These are phyloP conservation scores for Tiliacea citrago DNA, from an alignment of 2,888 invertebrate species.

Conservation along the genomic window DNA sequence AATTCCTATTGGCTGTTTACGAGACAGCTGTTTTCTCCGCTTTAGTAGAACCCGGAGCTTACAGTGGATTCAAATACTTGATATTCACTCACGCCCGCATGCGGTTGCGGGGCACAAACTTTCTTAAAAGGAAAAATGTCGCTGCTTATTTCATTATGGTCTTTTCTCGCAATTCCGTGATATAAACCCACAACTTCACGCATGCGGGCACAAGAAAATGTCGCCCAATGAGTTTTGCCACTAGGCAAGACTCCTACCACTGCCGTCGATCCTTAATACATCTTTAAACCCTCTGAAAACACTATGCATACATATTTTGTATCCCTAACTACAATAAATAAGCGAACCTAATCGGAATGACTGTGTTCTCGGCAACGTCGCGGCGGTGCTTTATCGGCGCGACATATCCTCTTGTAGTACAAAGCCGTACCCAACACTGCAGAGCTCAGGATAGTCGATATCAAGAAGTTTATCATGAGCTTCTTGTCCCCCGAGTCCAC, in stretches of 20 bases:
- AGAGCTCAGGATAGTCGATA: conserved; percentile 93
- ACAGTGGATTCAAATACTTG: background rate
- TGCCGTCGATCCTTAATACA: background rate
- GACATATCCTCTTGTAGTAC: conserved; percentile 90
- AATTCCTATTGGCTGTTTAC: background rate
- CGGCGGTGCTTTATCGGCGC: background rate
- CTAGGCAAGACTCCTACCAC: background rate
- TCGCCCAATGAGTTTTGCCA: background rate
- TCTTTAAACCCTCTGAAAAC: background rate
- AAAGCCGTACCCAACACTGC: conserved; percentile 93
- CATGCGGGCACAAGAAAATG: background rate
- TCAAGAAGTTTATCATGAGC: conserved; percentile 93
- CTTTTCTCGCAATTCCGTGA: background rate
- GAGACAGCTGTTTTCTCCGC: background rate
- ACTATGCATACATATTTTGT: background rate
- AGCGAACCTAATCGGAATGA: conserved; percentile 65
- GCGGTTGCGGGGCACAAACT: background rate
- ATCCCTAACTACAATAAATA: conserved; percentile 1
- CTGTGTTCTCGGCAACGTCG: conserved; percentile 51
- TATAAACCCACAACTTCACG: background rate
- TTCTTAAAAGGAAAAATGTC: background rate
- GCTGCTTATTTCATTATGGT: too few relatives aligned
- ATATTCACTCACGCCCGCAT: background rate
- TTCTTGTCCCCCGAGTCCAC: conserved; percentile 94
- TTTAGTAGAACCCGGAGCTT: background rate